Base-by-base conservation (phyloP, 2,797 vertebrate genomes). In the Carapus acus region DNA sequence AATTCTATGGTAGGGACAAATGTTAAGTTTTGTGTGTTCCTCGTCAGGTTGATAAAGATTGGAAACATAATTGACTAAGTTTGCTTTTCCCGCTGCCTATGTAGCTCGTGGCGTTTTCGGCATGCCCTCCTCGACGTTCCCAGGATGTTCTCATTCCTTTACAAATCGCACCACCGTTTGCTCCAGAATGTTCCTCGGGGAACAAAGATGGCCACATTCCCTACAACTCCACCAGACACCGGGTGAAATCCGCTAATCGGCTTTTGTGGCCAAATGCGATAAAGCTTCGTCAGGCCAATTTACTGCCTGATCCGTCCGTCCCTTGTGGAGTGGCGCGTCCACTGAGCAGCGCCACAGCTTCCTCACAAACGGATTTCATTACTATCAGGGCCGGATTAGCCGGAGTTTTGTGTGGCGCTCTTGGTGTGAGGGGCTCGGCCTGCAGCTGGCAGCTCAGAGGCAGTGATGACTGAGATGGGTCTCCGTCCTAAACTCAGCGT, bases 231-330 rank as follows among this genome's bases (percentile, higher is more conserved):
- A 58, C 63, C 69, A 77, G 66, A 68, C 65, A 45, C 65, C 5
- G 76, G 62, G 61, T 62, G 66, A 81, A 87, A 86, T 83, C 83
- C 85, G 43, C 76, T 86, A 85, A 87, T 86, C 87, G 76, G 86
- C 83, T 86, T 86, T 84, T 63, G 79, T 83, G 77, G 80, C 78
- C 85, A 83, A 83, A 83, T 52, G 72, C 69, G 84, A 87, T 87
- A 86, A 85, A 85, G 74, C 80, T 41, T 44, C 67, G 67, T 71
- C 63, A 60, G 67, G 5, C 76, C 77, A 79, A 79, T 85, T 83
- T 78, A 75, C 67, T 67, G 58, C 8, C 41, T 13, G 64, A 60
- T 76, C 55, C 58, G 48, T 61, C 70, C 40, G 54, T 77, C 81
- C 73, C 67, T 8, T 23, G 56, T 60, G 74, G 81, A 69, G 8